Percentiles rank a stretch among this genome's conserved stretches.
Conservation (phyloP, 2,797 vertebrate species). For the Trichosurus vulpecula region DNA sequence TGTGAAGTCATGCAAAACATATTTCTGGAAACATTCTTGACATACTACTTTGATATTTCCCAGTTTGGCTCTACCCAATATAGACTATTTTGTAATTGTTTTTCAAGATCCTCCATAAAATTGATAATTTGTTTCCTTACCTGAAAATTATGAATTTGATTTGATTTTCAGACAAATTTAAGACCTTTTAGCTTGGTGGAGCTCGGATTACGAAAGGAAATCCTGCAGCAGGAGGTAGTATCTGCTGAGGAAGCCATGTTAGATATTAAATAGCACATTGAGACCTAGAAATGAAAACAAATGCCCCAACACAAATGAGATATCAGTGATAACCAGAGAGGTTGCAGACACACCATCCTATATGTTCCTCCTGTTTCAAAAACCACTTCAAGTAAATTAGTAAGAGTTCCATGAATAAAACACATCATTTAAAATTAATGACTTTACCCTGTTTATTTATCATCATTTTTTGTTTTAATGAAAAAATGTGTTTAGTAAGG, state of each 20-base stretch:
- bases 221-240: background rate
- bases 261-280: background rate
- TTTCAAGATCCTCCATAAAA: background rate
- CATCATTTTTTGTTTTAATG: background rate
- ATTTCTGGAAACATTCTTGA: background rate
- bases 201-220: background rate
- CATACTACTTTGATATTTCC: background rate
- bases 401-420: background rate
- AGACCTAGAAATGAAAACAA: background rate
- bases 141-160: background rate
- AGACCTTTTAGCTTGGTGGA: background rate
- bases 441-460: background rate
- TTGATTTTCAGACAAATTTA: background rate
- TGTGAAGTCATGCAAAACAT: background rate
- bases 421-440: background rate
- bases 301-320: background rate
- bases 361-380: background rate
- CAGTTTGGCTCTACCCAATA: background rate
- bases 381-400: background rate
- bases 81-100: background rate
- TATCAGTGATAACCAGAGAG: no score
- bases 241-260: background rate
- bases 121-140: background rate
- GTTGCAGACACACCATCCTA: background rate
- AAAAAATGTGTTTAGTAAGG: background rate